phyloP scores from a whole-genome alignment of 2,888 invertebrate genomes.

The Drosophila cognata region DNA sequence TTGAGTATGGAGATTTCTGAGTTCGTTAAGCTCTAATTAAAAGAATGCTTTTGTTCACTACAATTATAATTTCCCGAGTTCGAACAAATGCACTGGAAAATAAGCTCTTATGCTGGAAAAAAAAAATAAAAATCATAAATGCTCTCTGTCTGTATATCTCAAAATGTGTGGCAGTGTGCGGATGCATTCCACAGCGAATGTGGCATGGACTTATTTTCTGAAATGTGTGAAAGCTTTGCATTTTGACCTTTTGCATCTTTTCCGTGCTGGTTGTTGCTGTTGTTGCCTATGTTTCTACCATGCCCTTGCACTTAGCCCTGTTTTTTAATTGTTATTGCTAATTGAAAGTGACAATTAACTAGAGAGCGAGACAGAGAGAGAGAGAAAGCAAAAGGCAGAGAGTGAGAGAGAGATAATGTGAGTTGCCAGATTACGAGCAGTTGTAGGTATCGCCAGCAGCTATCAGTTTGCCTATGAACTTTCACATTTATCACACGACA shows the following conservation, averaged over 20 bases:
- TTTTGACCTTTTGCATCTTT: conserved; percentile 57
- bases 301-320: conserved; percentile 3
- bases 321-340: conserved; percentile 44
- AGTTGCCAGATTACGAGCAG: not conserved
- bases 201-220: conserved; percentile 14
- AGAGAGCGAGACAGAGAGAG: not conserved
- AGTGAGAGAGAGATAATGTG: too few relatives aligned
- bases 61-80: not conserved
- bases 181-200: not conserved
- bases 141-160: not conserved
- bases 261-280: not conserved
- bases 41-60: not conserved
- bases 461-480: conserved; percentile 53
- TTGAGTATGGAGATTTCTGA: not conserved
- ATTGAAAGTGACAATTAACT: conserved; percentile 65
- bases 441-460: conserved; percentile 1
- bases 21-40: not conserved
- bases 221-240: conserved; percentile 16
- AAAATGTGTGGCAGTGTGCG: not conserved
- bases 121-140: conserved; percentile 14
- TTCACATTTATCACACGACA: conserved; percentile 62
- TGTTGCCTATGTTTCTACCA: conserved; percentile 1
- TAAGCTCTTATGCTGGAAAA: conserved; percentile 6
- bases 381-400: not conserved
- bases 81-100: not conserved